Evolutionary conservation across 2,888 invertebrate genomes (phyloP), one percentile per base, ranked within the genome.

Genomic region (Rotaria sp.): DNA sequence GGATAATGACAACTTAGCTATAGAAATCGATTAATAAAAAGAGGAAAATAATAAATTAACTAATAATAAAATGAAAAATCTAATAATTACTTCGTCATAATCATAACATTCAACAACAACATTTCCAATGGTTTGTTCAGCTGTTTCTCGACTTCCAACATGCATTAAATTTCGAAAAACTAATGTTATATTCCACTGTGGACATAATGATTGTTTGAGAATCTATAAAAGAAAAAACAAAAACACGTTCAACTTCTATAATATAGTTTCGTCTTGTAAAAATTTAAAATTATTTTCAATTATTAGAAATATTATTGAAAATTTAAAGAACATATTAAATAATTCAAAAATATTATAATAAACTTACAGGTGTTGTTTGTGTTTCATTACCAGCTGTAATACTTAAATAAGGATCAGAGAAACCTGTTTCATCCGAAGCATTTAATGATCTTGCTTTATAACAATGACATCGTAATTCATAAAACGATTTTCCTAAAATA

Each of bases 341-440:
- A 50, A 50, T 50, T 50, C 15, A 50, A 50, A 45, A 45, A 8
- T 11, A 45, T 45, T 2, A 18, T 18, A 50, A 50, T 18, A 18
- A 67, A 30, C n/a, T 67, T 67, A 88, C 86, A 85, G 88, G 87
- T 11, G 88, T 88, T 38, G 87, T 86, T 84, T 86, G 84, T 85
- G 88, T 87, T 55, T 85, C 85, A 86, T 88, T 88, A 57, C 85
- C 85, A 41, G 88, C 59, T 57, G 88, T 85, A 35, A 89, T 88
- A 35, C 88, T 55, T 21, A 88, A 88, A 85, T 88, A 89, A 10
- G 88, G 88, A 85, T 89, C 89, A 18, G 89, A 89, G 55, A 89
- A 86, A 26, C 89, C 89, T 18, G 88, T 88, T 59, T 87, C 86
- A 85, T 89, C 89, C 21, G 88, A 88, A 38, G 88, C 89, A 52